These are phyloP conservation scores for Sitobion miscanthi DNA, from an alignment of 1,140 invertebrate species.

Conservation along the genomic window DNA sequence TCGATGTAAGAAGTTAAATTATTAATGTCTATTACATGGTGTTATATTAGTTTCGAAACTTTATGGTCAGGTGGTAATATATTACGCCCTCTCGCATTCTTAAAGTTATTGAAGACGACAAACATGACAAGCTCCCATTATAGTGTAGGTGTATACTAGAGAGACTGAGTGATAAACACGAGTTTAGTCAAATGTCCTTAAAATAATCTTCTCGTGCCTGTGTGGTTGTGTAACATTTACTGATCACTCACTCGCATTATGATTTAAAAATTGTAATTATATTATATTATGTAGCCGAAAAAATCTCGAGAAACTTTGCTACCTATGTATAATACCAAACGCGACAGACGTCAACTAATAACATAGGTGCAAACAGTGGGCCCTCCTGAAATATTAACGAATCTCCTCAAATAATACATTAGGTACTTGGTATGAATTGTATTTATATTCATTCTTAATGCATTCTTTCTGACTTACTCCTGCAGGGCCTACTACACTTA, in stretches of 20 bases:
- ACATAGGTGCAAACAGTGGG: neutral
- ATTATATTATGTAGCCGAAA: neutral
- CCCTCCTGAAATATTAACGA: too few relatives aligned
- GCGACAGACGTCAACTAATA: neutral
- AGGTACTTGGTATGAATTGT: too few relatives aligned
- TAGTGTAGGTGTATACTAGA: neutral
- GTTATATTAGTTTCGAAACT: neutral
- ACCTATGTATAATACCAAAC: neutral
- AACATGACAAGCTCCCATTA: neutral
- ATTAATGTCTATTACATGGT: neutral
- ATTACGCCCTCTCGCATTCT: neutral
- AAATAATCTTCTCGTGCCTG: neutral
- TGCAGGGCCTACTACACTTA: neutral
- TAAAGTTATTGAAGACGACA: neutral
- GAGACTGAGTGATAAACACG: neutral
- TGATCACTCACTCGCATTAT: neutral
- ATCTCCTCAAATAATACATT: neutral
- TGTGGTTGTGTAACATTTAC: neutral
- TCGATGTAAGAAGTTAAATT: neutral
- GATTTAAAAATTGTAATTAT: neutral
- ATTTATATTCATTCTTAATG: neutral
- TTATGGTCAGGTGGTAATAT: neutral
- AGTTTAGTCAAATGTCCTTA: neutral
- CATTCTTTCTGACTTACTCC: neutral
- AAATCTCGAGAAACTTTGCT: neutral